These are phyloP conservation scores for Crotophaga sulcirostris DNA, from an alignment of 2,113 vertebrate species.

Conservation along the genomic window DNA sequence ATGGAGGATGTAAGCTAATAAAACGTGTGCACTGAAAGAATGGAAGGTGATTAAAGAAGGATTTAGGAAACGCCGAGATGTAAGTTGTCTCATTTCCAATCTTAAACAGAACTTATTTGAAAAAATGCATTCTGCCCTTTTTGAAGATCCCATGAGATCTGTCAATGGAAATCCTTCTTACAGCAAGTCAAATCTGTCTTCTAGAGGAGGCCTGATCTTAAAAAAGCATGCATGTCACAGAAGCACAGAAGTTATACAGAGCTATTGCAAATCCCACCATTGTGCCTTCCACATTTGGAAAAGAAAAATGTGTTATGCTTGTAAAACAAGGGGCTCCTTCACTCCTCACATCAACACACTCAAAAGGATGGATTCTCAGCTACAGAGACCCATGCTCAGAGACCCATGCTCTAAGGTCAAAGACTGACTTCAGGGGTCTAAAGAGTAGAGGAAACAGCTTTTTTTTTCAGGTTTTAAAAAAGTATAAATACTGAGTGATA, in stretches of 20 bases:
- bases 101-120: neutral
- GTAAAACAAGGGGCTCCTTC: constrained; percentile 33
- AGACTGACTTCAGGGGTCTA: neutral
- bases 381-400: neutral
- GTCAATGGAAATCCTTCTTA: neutral
- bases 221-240: neutral
- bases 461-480: neutral
- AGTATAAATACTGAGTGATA: neutral
- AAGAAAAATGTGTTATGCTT: neutral
- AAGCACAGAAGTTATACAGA: neutral
- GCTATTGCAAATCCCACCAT: constrained; percentile 14
- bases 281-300: constrained; percentile 2
- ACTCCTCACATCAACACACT: constrained; percentile 18
- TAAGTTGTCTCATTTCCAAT: neutral
- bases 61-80: neutral
- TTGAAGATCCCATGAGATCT: neutral
- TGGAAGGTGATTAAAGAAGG: neutral
- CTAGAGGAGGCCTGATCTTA: neutral
- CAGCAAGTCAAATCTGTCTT: neutral
- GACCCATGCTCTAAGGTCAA: neutral
- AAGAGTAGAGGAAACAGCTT: neutral
- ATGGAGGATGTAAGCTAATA: neutral
- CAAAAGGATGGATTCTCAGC: constrained; percentile 31
- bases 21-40: neutral
- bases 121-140: neutral